Evolutionary conservation across 2,888 invertebrate species (phyloP), one percentile per base, ranked within the genome.

Genomic region (Drosophila aldrichi): DNA sequence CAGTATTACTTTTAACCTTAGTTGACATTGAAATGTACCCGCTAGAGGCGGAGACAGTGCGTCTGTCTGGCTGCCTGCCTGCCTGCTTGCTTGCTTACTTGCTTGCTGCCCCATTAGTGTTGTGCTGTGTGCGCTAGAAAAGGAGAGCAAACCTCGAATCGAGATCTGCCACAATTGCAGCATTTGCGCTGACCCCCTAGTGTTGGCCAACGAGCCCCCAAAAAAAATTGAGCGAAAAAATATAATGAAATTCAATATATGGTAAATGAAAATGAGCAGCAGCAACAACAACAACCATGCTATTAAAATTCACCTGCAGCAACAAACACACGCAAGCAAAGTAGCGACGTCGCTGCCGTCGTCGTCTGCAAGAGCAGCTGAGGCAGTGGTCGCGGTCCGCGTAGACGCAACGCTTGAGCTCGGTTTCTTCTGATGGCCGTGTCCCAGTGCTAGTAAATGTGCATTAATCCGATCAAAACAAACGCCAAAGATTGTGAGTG

Each of bases 11-110:
- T 85, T 90, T 92, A 92, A 92, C 92, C 92, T 92, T 92, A 91
- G 91, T 89, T 92, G 92, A 92, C 92, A 92, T 92, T 92, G 92
- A 92, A 92, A 88, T 82, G 84, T 84, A 84, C 85, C 84, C 84
- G 85, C 84, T 85, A 82, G 59, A 75, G 75, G 72, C 77, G 75
- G 79, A 78, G 64, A 72, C 79, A 78, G 73, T 79, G 79, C 75
- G 77, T 77, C 78, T 64, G 56, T 66, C 65, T 65, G 66, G 66
- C 58, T 49, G 61, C 64, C 46, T 59, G 22, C 44, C 65, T 52
- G 70, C 25, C 34, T 51, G n/a, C 10, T 10, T 34, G 34, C 34
- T n/a, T 25, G 52, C 29, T 32, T 43, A n/a, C 36, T 34, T n/a
- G 34, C 43, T 43, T 41, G 55, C 18, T 59, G 67, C 41, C 32